Evolutionary conservation across 1,140 invertebrate genomes (phyloP).

Genomic region (Dermatophagoides farinae): DNA sequence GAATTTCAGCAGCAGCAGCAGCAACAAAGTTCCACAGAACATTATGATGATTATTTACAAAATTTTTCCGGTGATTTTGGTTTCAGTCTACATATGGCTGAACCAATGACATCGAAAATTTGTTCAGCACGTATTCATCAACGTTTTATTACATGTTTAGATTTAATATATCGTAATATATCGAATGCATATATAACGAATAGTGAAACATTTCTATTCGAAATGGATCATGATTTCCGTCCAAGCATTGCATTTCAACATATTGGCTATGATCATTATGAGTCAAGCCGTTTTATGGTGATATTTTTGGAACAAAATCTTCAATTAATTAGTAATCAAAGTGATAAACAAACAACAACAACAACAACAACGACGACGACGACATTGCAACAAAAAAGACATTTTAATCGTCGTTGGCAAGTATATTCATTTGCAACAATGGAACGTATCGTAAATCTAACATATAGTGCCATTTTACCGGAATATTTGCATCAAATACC

Average conservation of each 20-base stretch:
- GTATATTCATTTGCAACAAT: not conserved
- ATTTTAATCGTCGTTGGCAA: not conserved
- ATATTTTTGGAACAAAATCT: not conserved
- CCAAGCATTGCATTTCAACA: not conserved
- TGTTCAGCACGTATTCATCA: not conserved
- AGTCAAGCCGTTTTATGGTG: not conserved
- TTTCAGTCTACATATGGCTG: not conserved
- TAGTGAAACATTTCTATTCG: not conserved
- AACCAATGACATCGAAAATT: not conserved
- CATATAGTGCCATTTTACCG: not conserved
- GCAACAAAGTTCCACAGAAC: not conserved
- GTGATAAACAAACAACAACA: not conserved
- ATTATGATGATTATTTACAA: not conserved
- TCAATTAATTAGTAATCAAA: not conserved
- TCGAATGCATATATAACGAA: not conserved
- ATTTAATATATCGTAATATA: not conserved
- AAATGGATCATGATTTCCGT: not conserved
- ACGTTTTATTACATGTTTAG: not conserved
- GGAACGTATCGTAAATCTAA: slow-evolving; percentile 1
- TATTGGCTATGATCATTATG: not conserved
- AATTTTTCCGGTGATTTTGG: not conserved
- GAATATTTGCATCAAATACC: not conserved
- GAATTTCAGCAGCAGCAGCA: too few species aligned
- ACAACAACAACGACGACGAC: too few species aligned
- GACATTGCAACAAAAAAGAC: too few species aligned